Evolutionary conservation across 2,113 vertebrate genomes (phyloP).

Genomic region (Gadus chalcogrammus): DNA sequence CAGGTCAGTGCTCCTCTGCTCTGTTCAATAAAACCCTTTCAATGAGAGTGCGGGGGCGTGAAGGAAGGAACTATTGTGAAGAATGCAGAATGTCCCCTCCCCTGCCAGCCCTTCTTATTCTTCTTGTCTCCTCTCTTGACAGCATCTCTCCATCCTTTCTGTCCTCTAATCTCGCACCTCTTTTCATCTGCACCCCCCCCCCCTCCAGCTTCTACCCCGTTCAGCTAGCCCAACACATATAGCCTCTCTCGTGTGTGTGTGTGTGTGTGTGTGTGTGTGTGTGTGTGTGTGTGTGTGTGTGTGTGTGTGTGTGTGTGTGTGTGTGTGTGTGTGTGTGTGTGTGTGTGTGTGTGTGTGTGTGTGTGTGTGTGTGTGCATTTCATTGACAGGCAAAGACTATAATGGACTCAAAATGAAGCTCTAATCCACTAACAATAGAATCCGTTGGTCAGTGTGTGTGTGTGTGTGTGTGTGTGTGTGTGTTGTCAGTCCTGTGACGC

Average conservation of each 20-base stretch:
- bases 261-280: constrained; percentile 28
- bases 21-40: constrained; percentile 66
- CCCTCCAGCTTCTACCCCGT: constrained; percentile 25
- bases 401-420: constrained; percentile 74
- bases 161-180: constrained; percentile 51
- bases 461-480: constrained; percentile 25
- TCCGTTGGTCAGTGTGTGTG: constrained; percentile 64
- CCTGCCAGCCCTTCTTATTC: constrained; percentile 6
- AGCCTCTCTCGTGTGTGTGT: constrained; percentile 39
- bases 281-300: neutral
- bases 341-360: constrained; percentile 16
- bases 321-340: constrained; percentile 13
- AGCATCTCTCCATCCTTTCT: constrained; percentile 52
- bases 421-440: constrained; percentile 73
- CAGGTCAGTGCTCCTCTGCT: constrained; percentile 65
- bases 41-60: constrained; percentile 41
- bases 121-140: constrained; percentile 45
- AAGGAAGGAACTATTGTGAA: constrained; percentile 50
- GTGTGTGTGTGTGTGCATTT: constrained; percentile 66
- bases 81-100: constrained; percentile 39
- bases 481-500: constrained; percentile 22
- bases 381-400: constrained; percentile 70
- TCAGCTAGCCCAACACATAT: constrained; percentile 61
- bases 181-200: constrained; percentile 45
- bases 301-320: constrained; percentile 13